Percentiles rank a stretch among this genome's conserved stretches.
phyloP scores from a whole-genome alignment of 2,797 vertebrate species.

The Peromyscus attwateri region DNA sequence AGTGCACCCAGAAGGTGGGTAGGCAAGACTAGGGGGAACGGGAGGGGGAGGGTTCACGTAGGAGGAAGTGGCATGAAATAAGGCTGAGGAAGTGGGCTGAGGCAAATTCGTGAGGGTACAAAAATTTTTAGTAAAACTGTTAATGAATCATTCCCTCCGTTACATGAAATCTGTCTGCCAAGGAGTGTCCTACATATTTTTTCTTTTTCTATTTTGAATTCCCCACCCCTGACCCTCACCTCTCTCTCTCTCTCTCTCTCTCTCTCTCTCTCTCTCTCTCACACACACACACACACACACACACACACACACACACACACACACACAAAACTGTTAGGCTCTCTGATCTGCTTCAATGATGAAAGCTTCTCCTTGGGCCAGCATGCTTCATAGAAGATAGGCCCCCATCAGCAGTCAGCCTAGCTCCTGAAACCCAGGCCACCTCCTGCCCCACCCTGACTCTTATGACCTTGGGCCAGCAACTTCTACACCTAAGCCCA shows the following conservation, averaged over 20 bases:
- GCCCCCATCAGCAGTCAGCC: background rate
- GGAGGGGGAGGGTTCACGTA: background rate
- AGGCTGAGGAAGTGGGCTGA: constrained; percentile 71
- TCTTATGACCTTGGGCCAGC: background rate
- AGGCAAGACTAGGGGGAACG: too few species aligned
- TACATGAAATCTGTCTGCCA: background rate
- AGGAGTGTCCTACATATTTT: background rate
- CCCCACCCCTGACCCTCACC: background rate
- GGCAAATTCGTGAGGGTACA: constrained; percentile 23
- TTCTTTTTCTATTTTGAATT: background rate
- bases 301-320: background rate
- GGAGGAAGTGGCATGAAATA: constrained; percentile 75
- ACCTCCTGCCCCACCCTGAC: too few species aligned
- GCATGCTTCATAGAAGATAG: too few species aligned
- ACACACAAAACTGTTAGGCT: background rate
- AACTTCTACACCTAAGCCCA: background rate
- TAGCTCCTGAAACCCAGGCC: background rate
- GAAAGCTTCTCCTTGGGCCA: background rate
- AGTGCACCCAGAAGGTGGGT: background rate
- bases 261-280: background rate
- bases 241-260: background rate
- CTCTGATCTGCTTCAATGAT: background rate
- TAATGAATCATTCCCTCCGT: background rate
- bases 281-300: background rate
- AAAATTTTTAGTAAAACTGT: constrained; percentile 35